Conservation (phyloP, 2,113 vertebrate genomes). For the Hyperoodon ampullatus region DNA sequence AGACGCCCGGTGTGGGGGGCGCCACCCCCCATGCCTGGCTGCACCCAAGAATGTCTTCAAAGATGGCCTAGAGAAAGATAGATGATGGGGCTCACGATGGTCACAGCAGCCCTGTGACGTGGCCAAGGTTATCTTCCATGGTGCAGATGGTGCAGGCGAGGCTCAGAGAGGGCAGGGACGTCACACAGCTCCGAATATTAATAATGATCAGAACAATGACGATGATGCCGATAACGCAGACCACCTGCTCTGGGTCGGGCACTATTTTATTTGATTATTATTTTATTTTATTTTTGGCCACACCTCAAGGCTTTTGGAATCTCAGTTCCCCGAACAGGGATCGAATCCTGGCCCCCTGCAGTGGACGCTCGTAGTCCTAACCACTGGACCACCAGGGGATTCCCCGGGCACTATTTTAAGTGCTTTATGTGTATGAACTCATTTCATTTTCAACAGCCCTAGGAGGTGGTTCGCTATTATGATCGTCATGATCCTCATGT, state of each 20-base stretch:
- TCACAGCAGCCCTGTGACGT: not conserved
- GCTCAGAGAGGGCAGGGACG: not conserved
- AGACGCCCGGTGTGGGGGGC: too few relatives aligned
- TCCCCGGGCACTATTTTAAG: not conserved
- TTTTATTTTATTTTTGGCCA: too few relatives aligned
- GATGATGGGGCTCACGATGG: rapidly evolving
- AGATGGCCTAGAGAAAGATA: not conserved
- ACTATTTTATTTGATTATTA: not conserved
- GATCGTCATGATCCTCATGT: too few relatives aligned
- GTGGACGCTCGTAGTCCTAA: too few relatives aligned
- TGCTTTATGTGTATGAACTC: not conserved
- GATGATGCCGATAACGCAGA: not conserved
- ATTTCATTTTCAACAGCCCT: not conserved
- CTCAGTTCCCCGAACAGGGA: too few relatives aligned
- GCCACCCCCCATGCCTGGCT: not conserved
- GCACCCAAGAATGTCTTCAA: not conserved
- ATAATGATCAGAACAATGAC: not conserved
- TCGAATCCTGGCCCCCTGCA: too few relatives aligned
- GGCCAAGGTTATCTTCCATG: not conserved
- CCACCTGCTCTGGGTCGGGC: not conserved
- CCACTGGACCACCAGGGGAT: too few relatives aligned
- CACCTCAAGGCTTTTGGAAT: too few relatives aligned
- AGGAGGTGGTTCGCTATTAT: not conserved
- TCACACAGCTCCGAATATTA: not conserved
- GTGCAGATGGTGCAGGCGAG: not conserved